These are phyloP conservation scores for Amniataba percoides DNA, from an alignment of 2,797 vertebrate genomes.

Conservation along the genomic window DNA sequence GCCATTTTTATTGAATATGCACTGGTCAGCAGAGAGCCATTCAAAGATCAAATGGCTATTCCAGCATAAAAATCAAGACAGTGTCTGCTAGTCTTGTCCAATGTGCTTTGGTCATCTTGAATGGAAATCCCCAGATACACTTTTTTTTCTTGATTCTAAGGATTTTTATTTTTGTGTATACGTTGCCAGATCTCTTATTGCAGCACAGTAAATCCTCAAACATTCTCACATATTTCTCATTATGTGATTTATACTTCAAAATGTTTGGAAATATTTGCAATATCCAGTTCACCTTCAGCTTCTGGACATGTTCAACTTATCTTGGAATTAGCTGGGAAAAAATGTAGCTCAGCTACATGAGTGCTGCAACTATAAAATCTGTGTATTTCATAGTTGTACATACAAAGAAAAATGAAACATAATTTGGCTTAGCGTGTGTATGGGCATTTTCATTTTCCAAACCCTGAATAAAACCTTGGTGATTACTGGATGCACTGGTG, in stretches of 20 bases:
- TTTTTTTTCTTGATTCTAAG: not conserved
- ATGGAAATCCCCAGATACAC: not conserved
- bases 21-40: constrained; percentile 39
- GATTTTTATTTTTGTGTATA: not conserved
- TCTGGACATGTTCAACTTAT: not conserved
- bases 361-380: not conserved
- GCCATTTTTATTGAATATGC: constrained; percentile 10
- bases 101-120: constrained; percentile 15
- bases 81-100: constrained; percentile 3
- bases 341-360: not conserved
- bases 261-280: not conserved
- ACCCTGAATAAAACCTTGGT: too few species aligned
- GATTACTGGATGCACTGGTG: not conserved
- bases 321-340: not conserved
- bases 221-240: constrained; percentile 6
- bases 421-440: not conserved
- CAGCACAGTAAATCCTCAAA: constrained; percentile 7
- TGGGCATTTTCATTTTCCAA: not conserved
- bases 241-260: not conserved
- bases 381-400: not conserved
- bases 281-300: constrained; percentile 5
- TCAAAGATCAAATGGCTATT: constrained; percentile 37
- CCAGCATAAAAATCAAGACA: constrained; percentile 41
- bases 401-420: not conserved
- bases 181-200: not conserved